A percentile compares a stretch with the other conserved stretches of the same genome.
phyloP scores from a whole-genome alignment of 23 tunicate genomes.

The Corella eumyota region DNA sequence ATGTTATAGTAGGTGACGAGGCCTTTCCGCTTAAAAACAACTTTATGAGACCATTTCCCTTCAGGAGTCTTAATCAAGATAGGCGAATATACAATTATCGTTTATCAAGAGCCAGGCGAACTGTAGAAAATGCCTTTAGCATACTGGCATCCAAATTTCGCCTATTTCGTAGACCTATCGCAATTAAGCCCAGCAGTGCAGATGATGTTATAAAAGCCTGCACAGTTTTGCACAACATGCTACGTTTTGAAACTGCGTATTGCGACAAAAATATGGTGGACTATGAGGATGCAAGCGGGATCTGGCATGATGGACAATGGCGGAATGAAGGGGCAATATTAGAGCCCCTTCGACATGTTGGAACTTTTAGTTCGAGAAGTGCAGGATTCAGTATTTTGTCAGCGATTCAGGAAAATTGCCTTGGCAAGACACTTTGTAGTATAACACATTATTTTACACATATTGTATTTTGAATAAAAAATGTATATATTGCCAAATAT shows the following conservation, averaged over 20 bases:
- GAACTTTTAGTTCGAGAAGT: not conserved
- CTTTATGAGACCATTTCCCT: conserved; percentile 18
- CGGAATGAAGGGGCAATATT: not conserved
- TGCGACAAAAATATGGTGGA: not conserved
- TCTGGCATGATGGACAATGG: not conserved
- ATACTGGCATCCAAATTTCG: conserved; percentile 11
- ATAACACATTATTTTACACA: too few relatives aligned
- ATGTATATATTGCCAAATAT: too few relatives aligned
- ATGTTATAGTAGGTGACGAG: conserved; percentile 15
- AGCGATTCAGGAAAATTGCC: conserved; percentile 6
- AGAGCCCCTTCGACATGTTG: not conserved
- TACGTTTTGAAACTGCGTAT: not conserved
- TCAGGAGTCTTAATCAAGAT: not conserved
- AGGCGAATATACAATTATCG: conserved; percentile 14
- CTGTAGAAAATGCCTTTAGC: conserved; percentile 25
- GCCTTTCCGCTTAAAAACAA: conserved; percentile 13
- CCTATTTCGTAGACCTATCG: conserved; percentile 12
- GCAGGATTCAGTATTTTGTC: conserved; percentile 1
- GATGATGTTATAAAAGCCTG: conserved; percentile 15
- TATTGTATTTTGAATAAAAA: too few relatives aligned
- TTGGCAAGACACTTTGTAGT: too few relatives aligned
- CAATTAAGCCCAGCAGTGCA: not conserved
- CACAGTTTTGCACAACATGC: conserved; percentile 7
- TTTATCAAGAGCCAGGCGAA: conserved; percentile 10
- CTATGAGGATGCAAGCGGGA: not conserved